Evolutionary conservation across 2,888 invertebrate genomes (phyloP), one percentile per base, ranked within the genome.

Genomic region (Brachyptera risi): DNA sequence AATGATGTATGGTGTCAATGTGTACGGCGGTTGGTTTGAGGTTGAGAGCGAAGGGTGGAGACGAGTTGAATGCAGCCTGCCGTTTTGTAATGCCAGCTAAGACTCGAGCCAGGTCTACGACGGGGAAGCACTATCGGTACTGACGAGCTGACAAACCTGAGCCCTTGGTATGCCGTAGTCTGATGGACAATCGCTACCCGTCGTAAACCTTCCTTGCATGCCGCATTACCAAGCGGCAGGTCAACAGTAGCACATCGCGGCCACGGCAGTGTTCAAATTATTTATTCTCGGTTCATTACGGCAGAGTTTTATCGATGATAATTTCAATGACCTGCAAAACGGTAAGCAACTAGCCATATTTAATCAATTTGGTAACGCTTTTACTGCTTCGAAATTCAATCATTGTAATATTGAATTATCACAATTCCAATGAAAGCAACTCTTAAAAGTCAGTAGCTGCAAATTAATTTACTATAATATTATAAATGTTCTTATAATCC

Each of bases 131-230:
- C 49, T 54, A 37, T 35, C 62, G 51, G 56, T 21, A 38, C 38
- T 38, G 42, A 54, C 59, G 62, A 51, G 56, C 56, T 54, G 62
- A 59, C 62, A 62, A 59, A 54, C 37, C 62, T 62, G 62, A 62
- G 62, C 62, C 62, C 62, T 62, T 62, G 62, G 42, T 44, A 62
- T 56, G 59, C 42, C 56, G 42, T 59, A 54, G 21, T 47, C 38
- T 44, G 51, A 56, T 27, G 15, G 44, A 42, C 15, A 11, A 27
- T 40, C 26, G 11, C 5, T 17, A n/a, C 26, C 9, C 31, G 11
- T 17, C 17, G 17, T n/a, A n/a, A n/a, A 17, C 31, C 42, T 15
- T 4, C 7, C 44, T 31, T 35, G 47, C 47, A 19, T 27, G 31
- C 19, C 57, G 15, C 38, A n/a, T 11, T 27, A 15, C 17, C 26